A percentile compares a stretch with the other conserved stretches of the same genome.
These are phyloP conservation scores for Drosophila asahinai DNA, from an alignment of 1,140 invertebrate genomes.

Conservation along the genomic window DNA sequence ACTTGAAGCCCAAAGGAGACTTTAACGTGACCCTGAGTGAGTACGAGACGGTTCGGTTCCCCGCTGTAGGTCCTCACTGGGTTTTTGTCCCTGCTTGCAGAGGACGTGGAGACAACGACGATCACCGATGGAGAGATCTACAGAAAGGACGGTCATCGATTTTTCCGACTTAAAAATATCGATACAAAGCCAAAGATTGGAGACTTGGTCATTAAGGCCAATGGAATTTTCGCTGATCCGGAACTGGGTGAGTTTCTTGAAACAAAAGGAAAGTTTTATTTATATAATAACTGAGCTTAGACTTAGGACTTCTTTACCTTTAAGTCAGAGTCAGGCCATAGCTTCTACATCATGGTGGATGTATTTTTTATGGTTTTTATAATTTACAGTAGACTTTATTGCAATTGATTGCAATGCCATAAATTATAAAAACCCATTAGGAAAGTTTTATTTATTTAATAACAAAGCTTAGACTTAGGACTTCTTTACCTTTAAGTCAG, in stretches of 20 bases:
- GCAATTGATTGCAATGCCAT: background rate
- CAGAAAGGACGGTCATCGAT: conserved; percentile 60
- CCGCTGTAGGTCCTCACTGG: background rate
- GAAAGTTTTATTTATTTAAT: background rate
- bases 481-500: too few species aligned
- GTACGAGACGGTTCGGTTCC: conserved; percentile 7
- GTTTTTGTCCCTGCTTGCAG: conserved; percentile 33
- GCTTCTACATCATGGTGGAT: too few species aligned
- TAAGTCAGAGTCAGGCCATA: too few species aligned
- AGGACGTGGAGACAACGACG: conserved; percentile 60
- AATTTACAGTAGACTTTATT: too few species aligned
- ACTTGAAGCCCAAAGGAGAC: conserved; percentile 73
- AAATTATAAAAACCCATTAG: background rate
- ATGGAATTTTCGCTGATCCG: conserved; percentile 80
- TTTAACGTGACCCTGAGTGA: conserved; percentile 79
- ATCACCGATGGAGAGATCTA: conserved; percentile 62
- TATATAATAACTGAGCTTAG: too few species aligned
- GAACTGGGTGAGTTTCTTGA: conserved; percentile 65
- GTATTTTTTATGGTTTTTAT: too few species aligned
- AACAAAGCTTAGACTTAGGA: too few species aligned
- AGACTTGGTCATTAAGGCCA: conserved; percentile 72
- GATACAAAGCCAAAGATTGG: conserved; percentile 66
- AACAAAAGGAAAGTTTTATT: background rate
- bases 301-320: too few species aligned
- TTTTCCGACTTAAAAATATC: conserved; percentile 57